phyloP scores from a whole-genome alignment of 1,140 invertebrate species.

The Dendrolimus punctatus region DNA sequence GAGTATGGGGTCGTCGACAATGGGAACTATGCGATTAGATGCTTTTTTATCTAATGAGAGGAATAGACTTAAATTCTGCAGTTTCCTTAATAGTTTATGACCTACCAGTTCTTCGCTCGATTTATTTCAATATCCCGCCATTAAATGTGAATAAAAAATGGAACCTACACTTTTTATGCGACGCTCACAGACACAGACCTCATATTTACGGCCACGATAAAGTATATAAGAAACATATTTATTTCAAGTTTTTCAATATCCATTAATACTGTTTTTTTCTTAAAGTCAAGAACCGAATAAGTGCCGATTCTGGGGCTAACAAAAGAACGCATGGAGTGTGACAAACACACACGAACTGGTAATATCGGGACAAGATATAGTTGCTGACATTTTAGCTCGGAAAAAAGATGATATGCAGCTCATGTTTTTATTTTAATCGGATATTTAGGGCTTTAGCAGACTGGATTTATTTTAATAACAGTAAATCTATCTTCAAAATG shows the following conservation, averaged over 20 bases:
- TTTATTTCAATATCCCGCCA: not conserved
- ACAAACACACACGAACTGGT: conserved; percentile 45
- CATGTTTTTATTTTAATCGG: conserved; percentile 26
- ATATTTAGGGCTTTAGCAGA: conserved; percentile 12
- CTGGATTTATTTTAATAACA: not conserved
- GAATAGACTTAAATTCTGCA: no score
- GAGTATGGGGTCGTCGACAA: no score
- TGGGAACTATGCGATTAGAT: no score
- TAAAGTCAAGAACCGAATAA: conserved; percentile 20
- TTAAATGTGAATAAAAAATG: not conserved
- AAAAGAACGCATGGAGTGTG: conserved; percentile 30
- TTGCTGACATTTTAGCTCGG: conserved; percentile 53
- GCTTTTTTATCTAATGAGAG: no score
- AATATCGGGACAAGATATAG: conserved; percentile 28
- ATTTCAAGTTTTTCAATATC: not conserved
- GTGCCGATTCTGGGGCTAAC: conserved; percentile 22
- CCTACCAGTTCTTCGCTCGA: not conserved
- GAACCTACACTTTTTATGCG: not conserved
- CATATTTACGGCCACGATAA: not conserved
- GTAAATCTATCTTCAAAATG: no score
- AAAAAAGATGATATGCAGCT: conserved; percentile 44
- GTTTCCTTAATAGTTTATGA: no score
- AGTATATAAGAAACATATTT: not conserved
- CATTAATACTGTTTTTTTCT: conserved; percentile 2
- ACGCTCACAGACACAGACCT: no score